These are phyloP conservation scores for Cryptocheilus praepositus DNA, from an alignment of 2,888 invertebrate species.

Conservation along the genomic window DNA sequence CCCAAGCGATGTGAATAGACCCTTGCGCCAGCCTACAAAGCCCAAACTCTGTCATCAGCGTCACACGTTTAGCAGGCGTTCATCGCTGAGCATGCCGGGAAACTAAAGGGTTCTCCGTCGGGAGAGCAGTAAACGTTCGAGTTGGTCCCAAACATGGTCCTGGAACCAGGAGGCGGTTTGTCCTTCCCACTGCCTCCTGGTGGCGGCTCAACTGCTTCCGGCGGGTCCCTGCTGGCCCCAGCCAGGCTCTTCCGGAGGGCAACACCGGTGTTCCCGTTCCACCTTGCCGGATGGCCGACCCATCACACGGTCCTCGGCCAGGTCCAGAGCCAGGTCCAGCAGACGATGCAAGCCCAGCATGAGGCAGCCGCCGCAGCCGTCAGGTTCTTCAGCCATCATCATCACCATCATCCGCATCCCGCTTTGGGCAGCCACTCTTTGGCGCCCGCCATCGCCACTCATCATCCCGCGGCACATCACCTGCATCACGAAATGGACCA, in stretches of 20 bases:
- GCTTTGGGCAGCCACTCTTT: conserved; percentile 68
- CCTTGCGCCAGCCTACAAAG: no score
- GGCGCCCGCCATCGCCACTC: conserved; percentile 66
- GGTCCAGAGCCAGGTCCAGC: conserved; percentile 71
- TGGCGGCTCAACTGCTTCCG: conserved; percentile 65
- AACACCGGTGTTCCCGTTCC: conserved; percentile 72
- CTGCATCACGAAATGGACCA: conserved; percentile 67
- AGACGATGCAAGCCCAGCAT: conserved; percentile 70
- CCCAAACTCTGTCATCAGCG: no score
- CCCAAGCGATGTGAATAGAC: no score
- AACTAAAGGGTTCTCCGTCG: conserved; percentile 43
- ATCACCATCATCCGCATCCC: conserved; percentile 71
- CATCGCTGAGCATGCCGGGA: background rate
- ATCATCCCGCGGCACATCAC: conserved; percentile 68
- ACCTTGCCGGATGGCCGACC: conserved; percentile 71
- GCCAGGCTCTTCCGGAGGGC: conserved; percentile 70
- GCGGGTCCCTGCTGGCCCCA: conserved; percentile 66
- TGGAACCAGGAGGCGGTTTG: conserved; percentile 74
- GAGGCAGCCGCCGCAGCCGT: conserved; percentile 69
- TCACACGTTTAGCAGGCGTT: no score
- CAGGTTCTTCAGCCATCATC: conserved; percentile 69
- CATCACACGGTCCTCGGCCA: conserved; percentile 72
- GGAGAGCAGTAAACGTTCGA: conserved; percentile 54
- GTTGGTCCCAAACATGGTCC: conserved; percentile 74
- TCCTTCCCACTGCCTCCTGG: conserved; percentile 74